Percentiles rank a stretch among this genome's conserved stretches.
Conservation (phyloP, 2,888 invertebrate species). For the Heliconius ismenius region DNA sequence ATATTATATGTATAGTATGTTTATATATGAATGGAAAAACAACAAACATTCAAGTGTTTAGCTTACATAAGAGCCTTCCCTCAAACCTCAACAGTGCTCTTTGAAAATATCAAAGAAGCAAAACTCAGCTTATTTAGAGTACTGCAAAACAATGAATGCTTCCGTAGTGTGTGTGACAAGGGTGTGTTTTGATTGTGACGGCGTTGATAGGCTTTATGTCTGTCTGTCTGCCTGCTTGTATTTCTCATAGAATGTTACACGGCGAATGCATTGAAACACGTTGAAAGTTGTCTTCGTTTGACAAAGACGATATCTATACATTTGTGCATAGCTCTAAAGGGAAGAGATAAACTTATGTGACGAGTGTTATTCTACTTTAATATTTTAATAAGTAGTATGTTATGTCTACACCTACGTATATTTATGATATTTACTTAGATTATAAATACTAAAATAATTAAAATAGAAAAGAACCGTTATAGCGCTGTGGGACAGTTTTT, state of each 20-base stretch:
- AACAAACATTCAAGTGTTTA: slow-evolving; percentile 10
- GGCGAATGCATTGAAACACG: slow-evolving; percentile 25
- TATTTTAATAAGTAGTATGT: not conserved
- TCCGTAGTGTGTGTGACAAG: slow-evolving; percentile 25
- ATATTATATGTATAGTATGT: not conserved
- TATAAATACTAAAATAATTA: no score
- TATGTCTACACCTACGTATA: not conserved
- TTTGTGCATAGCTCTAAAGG: slow-evolving; percentile 33
- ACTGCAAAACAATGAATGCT: slow-evolving; percentile 7
- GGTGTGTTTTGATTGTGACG: slow-evolving; percentile 26
- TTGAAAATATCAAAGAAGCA: slow-evolving; percentile 16
- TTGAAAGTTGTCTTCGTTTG: slow-evolving; percentile 30
- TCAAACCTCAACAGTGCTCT: slow-evolving; percentile 13
- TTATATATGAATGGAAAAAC: slow-evolving; percentile 24
- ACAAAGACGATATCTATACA: slow-evolving; percentile 37
- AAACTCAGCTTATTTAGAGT: slow-evolving; percentile 20
- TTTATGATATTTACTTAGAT: no score
- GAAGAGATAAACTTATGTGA: slow-evolving; percentile 30
- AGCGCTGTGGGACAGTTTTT: no score
- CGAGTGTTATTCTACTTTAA: not conserved
- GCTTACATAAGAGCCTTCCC: slow-evolving; percentile 2
- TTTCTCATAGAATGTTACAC: slow-evolving; percentile 30
- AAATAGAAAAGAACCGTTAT: no score
- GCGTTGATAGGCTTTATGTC: slow-evolving; percentile 32
- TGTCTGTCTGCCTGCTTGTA: slow-evolving; percentile 12